Evolutionary conservation across 2,113 vertebrate genomes (phyloP).

Genomic region (Petromus typicus): DNA sequence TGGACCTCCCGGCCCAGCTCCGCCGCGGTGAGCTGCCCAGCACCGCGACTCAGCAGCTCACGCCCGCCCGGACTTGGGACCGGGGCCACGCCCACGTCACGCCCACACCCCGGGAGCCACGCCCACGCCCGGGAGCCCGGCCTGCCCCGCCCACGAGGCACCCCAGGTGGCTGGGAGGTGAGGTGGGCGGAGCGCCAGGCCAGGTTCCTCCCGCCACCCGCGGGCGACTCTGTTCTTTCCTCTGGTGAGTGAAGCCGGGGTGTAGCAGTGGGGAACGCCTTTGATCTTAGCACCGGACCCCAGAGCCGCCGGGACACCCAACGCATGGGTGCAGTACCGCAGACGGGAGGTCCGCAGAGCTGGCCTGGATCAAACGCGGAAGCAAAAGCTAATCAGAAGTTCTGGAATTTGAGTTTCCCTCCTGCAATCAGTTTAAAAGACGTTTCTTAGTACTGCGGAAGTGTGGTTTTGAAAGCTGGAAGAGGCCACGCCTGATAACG

Average conservation of each 20-base stretch:
- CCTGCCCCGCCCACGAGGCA: neutral
- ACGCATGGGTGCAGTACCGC: neutral
- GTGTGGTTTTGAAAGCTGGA: neutral
- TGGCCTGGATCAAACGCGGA: slow-evolving; percentile 35
- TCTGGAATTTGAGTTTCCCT: slow-evolving; percentile 56
- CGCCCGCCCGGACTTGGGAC: neutral
- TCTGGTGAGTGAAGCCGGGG: accelerated
- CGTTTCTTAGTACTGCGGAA: neutral
- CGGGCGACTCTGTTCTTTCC: neutral
- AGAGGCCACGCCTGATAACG: neutral
- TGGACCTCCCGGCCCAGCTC: neutral
- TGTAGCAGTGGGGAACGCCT: neutral
- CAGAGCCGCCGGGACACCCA: neutral
- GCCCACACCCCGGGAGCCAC: neutral
- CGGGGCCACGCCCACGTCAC: neutral
- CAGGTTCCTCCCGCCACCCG: neutral
- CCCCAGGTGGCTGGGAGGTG: accelerated
- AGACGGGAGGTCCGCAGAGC: neutral
- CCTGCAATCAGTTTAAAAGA: slow-evolving; percentile 7
- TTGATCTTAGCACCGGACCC: slow-evolving; percentile 23
- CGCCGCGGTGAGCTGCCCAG: neutral
- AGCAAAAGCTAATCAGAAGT: neutral
- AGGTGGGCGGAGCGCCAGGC: accelerated
- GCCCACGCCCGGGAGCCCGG: neutral
- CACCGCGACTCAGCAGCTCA: neutral